Base-by-base conservation (phyloP, 2,797 vertebrate species). In the Dromococcyx pavoninus region DNA sequence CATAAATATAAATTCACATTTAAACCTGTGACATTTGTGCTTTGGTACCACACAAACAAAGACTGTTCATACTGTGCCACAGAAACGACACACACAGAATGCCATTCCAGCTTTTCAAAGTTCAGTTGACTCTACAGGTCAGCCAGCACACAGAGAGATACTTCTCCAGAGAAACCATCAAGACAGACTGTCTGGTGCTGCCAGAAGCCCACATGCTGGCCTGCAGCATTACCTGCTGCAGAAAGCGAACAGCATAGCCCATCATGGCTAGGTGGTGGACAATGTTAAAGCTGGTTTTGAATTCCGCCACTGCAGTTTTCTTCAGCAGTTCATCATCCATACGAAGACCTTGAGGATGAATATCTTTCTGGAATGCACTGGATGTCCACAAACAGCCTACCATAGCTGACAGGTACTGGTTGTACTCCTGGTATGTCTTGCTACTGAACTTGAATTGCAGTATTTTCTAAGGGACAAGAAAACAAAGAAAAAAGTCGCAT, bases 381-480 rank as follows among this genome's bases (percentile, higher is more conserved):
- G 98, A 98, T 91, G 98, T 99, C 99, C 99, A 99, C 91, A 99
- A 97, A 88, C 98, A 99, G 92, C 98, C 98, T 85, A 99, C 98
- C 98, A 99, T 99, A 62, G 97, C 65, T 56, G 96, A 96, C 60
- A 98, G 46, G 75, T 99, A 99, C 46, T 97, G 95, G 97, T 99
- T 99, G 96, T 99, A 99, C 93, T 99, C 97, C 2, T 91, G 90
- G 94, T 98, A 99, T 0, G 98, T 99, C 93, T 98, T 97, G 44
- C 94, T 98, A 96, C 97, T 99, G 96, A 99, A 98, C 97, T 97
- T 98, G 94, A 99, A 98, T 51, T 97, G 96, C 75, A 97, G 94
- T 91, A 95, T 91, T 97, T 91, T 76, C 98, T 98, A 84, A 91
- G 73, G 70, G 33, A 94, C 62, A 51, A 80, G 72, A 83, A 85